phyloP scores from a whole-genome alignment of 2,113 vertebrate genomes.

The Solea senegalensis region DNA sequence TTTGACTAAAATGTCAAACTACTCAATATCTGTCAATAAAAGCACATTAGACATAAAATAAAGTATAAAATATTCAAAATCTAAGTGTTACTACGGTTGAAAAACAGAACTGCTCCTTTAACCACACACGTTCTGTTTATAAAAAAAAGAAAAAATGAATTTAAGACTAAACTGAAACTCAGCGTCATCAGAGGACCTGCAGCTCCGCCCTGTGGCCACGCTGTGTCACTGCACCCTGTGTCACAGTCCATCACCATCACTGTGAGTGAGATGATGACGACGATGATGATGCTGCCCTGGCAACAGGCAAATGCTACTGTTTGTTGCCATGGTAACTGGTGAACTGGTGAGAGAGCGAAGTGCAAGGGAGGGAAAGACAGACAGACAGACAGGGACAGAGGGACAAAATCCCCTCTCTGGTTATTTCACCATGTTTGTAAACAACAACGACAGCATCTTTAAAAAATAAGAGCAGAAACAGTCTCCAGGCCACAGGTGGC shows the following conservation, averaged over 20 bases:
- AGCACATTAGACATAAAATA: too few relatives aligned
- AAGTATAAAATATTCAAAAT: too few relatives aligned
- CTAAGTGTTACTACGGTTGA: too few relatives aligned
- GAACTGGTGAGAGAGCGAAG: slow-evolving; percentile 34
- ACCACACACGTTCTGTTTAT: too few relatives aligned
- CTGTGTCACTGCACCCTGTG: neutral
- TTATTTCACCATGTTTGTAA: too few relatives aligned
- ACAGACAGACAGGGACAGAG: neutral
- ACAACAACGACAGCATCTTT: neutral
- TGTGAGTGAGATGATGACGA: slow-evolving; percentile 54
- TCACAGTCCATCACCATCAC: slow-evolving; percentile 30
- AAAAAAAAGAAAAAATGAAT: too few relatives aligned
- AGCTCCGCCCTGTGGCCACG: slow-evolving; percentile 51
- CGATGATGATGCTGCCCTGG: slow-evolving; percentile 40
- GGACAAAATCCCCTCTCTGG: neutral
- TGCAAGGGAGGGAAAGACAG: slow-evolving; percentile 19
- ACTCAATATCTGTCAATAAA: too few relatives aligned
- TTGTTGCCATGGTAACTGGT: slow-evolving; percentile 65
- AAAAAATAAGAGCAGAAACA: slow-evolving; percentile 14
- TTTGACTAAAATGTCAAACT: too few relatives aligned
- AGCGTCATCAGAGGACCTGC: neutral
- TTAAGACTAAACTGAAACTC: neutral
- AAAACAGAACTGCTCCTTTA: too few relatives aligned
- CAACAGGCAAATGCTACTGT: slow-evolving; percentile 54
- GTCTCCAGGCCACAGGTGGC: slow-evolving; percentile 1